Conservation (phyloP, 2,113 vertebrate genomes). For the Hyaena hyaena region DNA sequence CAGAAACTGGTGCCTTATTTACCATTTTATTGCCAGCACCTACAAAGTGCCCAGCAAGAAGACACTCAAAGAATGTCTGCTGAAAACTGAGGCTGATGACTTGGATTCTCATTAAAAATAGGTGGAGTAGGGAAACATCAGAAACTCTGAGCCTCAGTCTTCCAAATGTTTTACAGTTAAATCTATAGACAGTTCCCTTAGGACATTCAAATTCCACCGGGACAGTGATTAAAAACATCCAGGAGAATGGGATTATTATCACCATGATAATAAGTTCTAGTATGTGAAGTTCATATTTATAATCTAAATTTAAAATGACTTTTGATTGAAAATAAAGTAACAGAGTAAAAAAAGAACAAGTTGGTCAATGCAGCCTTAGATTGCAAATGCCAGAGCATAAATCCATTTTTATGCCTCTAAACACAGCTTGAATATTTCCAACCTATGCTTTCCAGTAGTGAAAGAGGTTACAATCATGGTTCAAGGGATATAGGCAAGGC, state of each 20-base stretch:
- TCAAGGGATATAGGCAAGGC: background rate
- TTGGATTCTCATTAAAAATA: conserved; percentile 20
- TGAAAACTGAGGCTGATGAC: background rate
- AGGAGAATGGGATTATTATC: background rate
- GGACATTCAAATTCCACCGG: conserved; percentile 9
- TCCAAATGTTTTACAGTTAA: background rate
- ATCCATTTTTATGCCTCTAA: background rate
- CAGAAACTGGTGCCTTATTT: background rate
- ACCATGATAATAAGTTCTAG: background rate
- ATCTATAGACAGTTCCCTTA: background rate
- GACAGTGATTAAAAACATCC: background rate
- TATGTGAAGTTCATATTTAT: background rate
- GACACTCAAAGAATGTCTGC: background rate
- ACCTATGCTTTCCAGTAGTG: background rate
- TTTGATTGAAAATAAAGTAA: background rate
- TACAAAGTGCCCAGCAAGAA: background rate
- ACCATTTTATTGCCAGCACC: background rate
- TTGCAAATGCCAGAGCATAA: background rate
- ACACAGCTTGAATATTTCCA: background rate
- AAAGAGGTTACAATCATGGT: background rate
- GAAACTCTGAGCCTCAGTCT: background rate
- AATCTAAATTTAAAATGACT: background rate
- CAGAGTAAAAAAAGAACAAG: background rate
- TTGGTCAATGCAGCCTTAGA: background rate
- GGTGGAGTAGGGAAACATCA: background rate